phyloP scores from a whole-genome alignment of 2,797 vertebrate species.

The Urosaurus nigricauda region DNA sequence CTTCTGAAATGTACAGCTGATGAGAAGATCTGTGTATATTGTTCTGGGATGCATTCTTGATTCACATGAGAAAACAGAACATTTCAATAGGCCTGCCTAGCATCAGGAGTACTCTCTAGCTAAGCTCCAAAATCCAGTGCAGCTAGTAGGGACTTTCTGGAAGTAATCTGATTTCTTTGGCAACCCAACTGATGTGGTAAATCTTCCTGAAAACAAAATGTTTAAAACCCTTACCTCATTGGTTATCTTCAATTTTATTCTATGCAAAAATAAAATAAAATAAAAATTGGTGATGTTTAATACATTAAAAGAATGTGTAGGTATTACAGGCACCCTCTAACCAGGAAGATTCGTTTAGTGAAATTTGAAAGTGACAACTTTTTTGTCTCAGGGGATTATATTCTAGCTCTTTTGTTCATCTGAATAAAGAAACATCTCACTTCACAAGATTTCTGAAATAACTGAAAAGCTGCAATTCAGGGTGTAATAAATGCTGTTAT shows the following conservation, averaged over 20 bases:
- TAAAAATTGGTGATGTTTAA: background rate
- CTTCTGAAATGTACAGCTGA: background rate
- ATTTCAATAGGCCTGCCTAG: background rate
- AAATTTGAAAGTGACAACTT: background rate
- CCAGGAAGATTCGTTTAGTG: background rate
- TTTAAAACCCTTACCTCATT: background rate
- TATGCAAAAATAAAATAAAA: background rate
- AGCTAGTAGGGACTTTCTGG: background rate
- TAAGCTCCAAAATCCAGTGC: background rate
- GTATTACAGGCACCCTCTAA: background rate
- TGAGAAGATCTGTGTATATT: background rate
- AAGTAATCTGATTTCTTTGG: too few species aligned
- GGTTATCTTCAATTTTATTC: background rate
- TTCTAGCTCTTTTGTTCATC: background rate
- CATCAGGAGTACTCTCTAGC: background rate
- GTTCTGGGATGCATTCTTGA: background rate
- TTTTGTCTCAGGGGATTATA: background rate
- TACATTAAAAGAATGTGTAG: background rate
- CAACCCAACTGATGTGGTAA: background rate
- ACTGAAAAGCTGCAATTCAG: background rate
- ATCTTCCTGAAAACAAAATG: background rate
- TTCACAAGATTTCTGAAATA: background rate
- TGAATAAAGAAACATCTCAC: conserved; percentile 6
- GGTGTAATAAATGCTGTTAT: conserved; percentile 38
- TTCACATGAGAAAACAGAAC: background rate